Base-by-base conservation (phyloP, 53 echinoderm and acorn worm genomes). In the Holothuria scabra region DNA sequence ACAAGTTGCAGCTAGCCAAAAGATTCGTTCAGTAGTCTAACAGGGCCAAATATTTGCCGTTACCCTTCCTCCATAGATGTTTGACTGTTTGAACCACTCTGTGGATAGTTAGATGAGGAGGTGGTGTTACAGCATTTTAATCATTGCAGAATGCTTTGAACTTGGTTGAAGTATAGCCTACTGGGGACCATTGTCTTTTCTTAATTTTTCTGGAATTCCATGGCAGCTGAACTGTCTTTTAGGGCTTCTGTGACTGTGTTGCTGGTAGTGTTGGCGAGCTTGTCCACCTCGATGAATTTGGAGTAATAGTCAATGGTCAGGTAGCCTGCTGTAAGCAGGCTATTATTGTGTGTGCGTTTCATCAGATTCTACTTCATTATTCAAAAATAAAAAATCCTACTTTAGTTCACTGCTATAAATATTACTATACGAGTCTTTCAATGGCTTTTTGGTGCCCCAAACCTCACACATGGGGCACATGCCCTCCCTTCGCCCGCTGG, bases 221-320 rank as follows among this genome's bases (percentile, higher is more conserved):
- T 90, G 90, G 18, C 75, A 85, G 10, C 66, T 41, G n/a, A n/a
- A n/a, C n/a, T n/a, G n/a, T n/a, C n/a, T 59, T 89, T 85, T 26
- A 89, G 48, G 3, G 62, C 64, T 18, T 85, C 61, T 25, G 81
- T 64, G 67, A 69, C 60, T 30, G 90, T 46, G 22, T 59, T 57
- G 48, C 85, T 89, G 60, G 34, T 85, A 29, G 32, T 85, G 12
- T 63, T 37, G 3, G 75, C 12, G 25, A 92, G 49, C n/a, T 83
- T 26, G 41, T 86, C 79, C 2, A 92, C 86, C 26, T 86, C 86
- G n/a, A 89, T 88, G 63, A 83, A 89, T 44, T 83, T 85, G 35
- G 92, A 92, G 79, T 60, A 89, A 66, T 89, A 92, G 59, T 89
- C 92, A n/a, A 86, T 59, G 12, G 74, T 78, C 19, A n/a, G n/a